These are phyloP conservation scores for Enteromius anoplus DNA, from an alignment of 2,797 vertebrate species.

Conservation along the genomic window DNA sequence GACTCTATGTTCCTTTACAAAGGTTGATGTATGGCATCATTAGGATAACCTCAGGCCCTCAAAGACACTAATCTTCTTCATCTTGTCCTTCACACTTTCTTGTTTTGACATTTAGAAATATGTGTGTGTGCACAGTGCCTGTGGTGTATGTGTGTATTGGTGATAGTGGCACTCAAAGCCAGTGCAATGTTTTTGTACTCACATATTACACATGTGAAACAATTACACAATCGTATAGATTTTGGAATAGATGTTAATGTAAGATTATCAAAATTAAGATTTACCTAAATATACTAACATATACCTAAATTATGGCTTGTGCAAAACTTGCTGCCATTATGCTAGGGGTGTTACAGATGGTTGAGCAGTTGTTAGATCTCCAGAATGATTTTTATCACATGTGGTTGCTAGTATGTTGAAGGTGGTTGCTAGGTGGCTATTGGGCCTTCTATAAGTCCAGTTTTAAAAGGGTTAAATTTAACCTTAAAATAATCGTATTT, in stretches of 20 bases:
- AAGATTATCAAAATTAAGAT: background rate
- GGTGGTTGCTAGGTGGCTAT: background rate
- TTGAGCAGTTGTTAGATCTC: background rate
- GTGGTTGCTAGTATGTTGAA: background rate
- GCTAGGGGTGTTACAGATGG: background rate
- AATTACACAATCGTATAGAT: background rate
- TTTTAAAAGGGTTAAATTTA: background rate
- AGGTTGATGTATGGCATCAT: slow-evolving; percentile 84
- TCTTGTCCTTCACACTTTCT: slow-evolving; percentile 83
- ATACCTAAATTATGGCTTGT: background rate
- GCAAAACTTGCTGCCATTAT: background rate
- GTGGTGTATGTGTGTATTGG: slow-evolving; percentile 35
- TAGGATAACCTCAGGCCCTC: slow-evolving; percentile 82
- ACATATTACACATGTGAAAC: background rate
- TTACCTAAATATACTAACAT: background rate
- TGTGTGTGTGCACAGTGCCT: slow-evolving; percentile 53
- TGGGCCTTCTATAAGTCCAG: background rate
- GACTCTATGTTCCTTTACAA: slow-evolving; percentile 80
- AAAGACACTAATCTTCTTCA: slow-evolving; percentile 81
- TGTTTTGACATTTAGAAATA: slow-evolving; percentile 77
- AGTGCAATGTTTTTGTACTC: background rate
- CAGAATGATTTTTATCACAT: background rate
- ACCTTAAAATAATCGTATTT: background rate
- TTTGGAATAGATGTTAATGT: slow-evolving; percentile 2
- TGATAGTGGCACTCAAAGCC: background rate